Evolutionary conservation across 2,113 vertebrate species (phyloP).

Genomic region (Ramphastos sulfuratus): DNA sequence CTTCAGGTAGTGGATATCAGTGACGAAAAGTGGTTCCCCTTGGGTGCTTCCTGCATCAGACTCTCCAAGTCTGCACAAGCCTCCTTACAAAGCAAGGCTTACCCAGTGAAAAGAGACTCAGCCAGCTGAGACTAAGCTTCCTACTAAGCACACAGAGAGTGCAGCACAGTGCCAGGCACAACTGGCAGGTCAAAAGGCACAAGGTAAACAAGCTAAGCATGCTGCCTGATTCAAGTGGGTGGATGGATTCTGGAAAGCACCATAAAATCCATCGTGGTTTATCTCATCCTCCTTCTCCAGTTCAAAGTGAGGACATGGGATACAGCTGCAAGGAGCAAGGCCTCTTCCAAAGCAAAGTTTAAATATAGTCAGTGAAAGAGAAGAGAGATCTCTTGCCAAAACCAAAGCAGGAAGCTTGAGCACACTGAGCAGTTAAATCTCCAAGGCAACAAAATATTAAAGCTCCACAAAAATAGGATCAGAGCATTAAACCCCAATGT

Average conservation of each 20-base stretch:
- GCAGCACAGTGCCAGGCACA: not conserved
- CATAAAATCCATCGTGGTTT: not conserved
- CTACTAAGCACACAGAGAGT: not conserved
- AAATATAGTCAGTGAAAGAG: slow-evolving; percentile 29
- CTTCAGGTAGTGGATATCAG: no score
- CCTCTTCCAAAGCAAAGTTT: slow-evolving; percentile 36
- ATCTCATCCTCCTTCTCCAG: not conserved
- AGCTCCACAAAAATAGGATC: slow-evolving; percentile 50
- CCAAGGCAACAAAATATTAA: slow-evolving; percentile 68
- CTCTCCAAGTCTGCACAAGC: not conserved
- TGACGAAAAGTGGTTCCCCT: not conserved
- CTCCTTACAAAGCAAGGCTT: not conserved
- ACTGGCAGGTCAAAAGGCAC: not conserved
- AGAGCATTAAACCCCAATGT: slow-evolving; percentile 26
- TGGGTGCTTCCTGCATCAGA: not conserved
- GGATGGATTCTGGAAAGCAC: not conserved
- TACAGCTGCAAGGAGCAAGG: slow-evolving; percentile 30
- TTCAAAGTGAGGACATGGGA: slow-evolving; percentile 16
- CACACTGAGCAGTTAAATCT: slow-evolving; percentile 18
- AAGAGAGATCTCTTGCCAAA: slow-evolving; percentile 47
- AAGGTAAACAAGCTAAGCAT: not conserved
- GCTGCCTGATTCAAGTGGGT: not conserved
- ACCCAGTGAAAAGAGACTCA: not conserved
- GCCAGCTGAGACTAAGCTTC: not conserved
- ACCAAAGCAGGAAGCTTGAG: slow-evolving; percentile 56